These are phyloP conservation scores for Timema cristinae DNA, from an alignment of 2,888 invertebrate species.

Conservation along the genomic window DNA sequence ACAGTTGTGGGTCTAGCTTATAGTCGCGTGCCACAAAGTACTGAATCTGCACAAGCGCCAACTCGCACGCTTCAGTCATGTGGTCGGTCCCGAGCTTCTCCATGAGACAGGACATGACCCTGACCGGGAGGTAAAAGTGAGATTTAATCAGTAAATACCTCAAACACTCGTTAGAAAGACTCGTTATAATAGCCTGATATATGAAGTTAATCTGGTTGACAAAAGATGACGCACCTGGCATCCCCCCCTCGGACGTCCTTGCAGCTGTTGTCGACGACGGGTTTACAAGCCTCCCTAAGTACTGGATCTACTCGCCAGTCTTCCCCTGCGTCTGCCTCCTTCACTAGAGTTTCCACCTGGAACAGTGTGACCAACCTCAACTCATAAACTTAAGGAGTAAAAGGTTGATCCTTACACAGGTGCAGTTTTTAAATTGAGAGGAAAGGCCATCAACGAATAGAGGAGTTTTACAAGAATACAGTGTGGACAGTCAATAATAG, in stretches of 20 bases:
- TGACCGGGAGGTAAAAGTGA: constrained; percentile 35
- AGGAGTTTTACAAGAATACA: no score
- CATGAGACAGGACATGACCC: constrained; percentile 91
- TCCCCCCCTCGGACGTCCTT: constrained; percentile 51
- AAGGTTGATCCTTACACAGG: no score
- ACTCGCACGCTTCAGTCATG: constrained; percentile 88
- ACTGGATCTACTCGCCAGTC: constrained; percentile 95
- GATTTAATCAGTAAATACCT: not conserved
- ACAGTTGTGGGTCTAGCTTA: constrained; percentile 84
- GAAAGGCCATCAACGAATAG: no score
- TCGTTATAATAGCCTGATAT: no score
- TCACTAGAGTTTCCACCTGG: constrained; percentile 73
- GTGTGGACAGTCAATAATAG: no score
- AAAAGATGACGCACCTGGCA: constrained; percentile 37
- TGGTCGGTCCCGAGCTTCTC: constrained; percentile 77
- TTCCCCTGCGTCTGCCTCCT: constrained; percentile 88
- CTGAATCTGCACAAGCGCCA: constrained; percentile 85
- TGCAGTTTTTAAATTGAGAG: no score
- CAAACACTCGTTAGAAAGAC: no score
- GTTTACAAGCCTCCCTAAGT: constrained; percentile 77
- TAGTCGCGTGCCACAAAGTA: constrained; percentile 96
- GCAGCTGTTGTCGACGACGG: constrained; percentile 77
- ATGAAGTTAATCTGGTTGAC: no score
- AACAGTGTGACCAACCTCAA: constrained; percentile 26
- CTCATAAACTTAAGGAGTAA: no score